Base-by-base conservation (phyloP, 2,113 vertebrate genomes). In the Zeus faber region DNA sequence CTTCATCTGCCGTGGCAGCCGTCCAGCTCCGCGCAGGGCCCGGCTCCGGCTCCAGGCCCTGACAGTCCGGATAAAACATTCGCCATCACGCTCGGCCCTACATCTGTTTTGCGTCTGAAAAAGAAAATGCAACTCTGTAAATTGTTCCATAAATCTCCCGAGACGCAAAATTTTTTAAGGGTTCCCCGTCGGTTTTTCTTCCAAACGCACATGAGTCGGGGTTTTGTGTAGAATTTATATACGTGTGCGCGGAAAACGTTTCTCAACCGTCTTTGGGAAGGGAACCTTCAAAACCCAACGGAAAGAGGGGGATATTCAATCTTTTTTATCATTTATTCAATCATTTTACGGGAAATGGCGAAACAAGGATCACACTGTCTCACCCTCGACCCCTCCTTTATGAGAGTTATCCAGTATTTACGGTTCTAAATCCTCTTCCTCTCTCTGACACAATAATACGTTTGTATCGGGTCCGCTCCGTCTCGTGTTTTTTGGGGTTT, bases 101-200 rank as follows among this genome's bases (percentile, higher is more conserved):
- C 80, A 81, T 85, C 77, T 84, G 82, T 70, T 80, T 77, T 73
- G 49, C 76, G 72, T 81, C 72, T 77, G 6, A n/a, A 23, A 23
- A 59, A 70, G 56, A 73, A 73, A 80, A 77, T 43, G 29, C 73
- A 67, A 29, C 2, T 7, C 44, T 41, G 52, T 71, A 70, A 73
- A 63, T 35, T 47, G 22, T 71, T 17, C 62, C 37, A 27, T 65
- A 63, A 72, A 64, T 76, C 54, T 67, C 62, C 4, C 17, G 46
- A 40, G 69, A 63, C n/a, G n/a, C 11, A 21, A 18, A 17, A 20
- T 44, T 59, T 65, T 69, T 61, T 23, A 66, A 67, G 33, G 56
- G 56, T n/a, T n/a, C 39, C 47, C 54, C 27, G 17, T 24, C 48
- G 45, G 58, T 43, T 67, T 47, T 73, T 40, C 64, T n/a, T n/a